phyloP scores from a whole-genome alignment of 2,888 invertebrate species.

The Dendrolimus pini region DNA sequence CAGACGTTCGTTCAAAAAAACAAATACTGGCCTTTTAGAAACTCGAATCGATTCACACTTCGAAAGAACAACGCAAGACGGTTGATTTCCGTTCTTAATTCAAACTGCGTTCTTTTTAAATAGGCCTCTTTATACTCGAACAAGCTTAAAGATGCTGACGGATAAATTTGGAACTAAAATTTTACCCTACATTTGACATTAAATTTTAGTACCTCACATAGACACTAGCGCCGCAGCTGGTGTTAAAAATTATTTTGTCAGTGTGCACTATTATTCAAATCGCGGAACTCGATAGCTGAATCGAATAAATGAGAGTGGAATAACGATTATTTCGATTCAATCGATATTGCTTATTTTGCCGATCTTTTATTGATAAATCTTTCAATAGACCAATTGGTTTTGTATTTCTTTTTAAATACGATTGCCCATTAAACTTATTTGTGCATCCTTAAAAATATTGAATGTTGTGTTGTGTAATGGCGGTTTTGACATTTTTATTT shows the following conservation, averaged over 20 bases:
- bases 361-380: neutral
- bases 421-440: slow-evolving; percentile 4
- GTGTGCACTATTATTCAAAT: slow-evolving; percentile 17
- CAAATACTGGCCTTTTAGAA: slow-evolving; percentile 34
- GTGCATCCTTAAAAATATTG: neutral
- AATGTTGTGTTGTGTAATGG: too few species aligned
- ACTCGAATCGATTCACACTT: slow-evolving; percentile 74
- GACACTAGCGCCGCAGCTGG: neutral
- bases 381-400: neutral
- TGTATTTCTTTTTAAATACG: neutral
- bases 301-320: slow-evolving; percentile 61
- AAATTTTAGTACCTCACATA: neutral
- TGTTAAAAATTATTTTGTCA: neutral
- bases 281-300: slow-evolving; percentile 63
- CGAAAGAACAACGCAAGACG: slow-evolving; percentile 63
- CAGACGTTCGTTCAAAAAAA: slow-evolving; percentile 48
- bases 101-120: slow-evolving; percentile 61
- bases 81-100: slow-evolving; percentile 75
- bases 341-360: slow-evolving; percentile 35
- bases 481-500: too few species aligned
- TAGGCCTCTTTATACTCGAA: slow-evolving; percentile 14
- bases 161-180: neutral
- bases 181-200: neutral
- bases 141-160: neutral
- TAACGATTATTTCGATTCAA: slow-evolving; percentile 70